Percentiles rank a stretch among this genome's conserved stretches.
Conservation (phyloP, 2,888 invertebrate genomes). For the Erebia epiphron region DNA sequence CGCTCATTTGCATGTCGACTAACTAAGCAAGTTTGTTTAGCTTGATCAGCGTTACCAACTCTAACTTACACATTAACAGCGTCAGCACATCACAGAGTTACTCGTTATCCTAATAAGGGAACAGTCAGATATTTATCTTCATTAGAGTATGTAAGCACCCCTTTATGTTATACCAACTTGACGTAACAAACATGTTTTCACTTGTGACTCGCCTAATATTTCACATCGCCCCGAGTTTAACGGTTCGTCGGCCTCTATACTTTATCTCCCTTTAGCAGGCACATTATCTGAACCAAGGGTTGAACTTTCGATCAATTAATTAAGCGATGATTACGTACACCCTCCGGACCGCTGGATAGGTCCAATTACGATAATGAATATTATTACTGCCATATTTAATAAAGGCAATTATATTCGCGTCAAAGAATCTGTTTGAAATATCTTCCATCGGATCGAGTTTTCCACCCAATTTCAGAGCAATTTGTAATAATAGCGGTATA, state of each 20-base stretch:
- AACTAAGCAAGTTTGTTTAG: conserved; percentile 17
- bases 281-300: conserved; percentile 76
- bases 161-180: conserved; percentile 75
- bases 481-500: conserved; percentile 30
- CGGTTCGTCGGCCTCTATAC: conserved; percentile 67
- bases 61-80: conserved; percentile 47
- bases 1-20: conserved; percentile 21
- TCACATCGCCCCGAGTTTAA: conserved; percentile 76
- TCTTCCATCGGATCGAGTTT: conserved; percentile 30
- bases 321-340: conserved; percentile 73
- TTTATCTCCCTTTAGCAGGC: conserved; percentile 77
- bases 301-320: conserved; percentile 82
- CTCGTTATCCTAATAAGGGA: conserved; percentile 70
- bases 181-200: conserved; percentile 75
- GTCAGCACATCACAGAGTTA: conserved; percentile 69
- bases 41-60: conserved; percentile 18
- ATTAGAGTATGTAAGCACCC: conserved; percentile 79
- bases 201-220: conserved; percentile 78
- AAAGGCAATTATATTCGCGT: conserved; percentile 43
- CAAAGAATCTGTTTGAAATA: conserved; percentile 39
- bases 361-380: conserved; percentile 70
- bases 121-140: conserved; percentile 78
- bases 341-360: conserved; percentile 61
- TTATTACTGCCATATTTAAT: conserved; percentile 63
- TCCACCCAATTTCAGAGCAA: conserved; percentile 32